phyloP scores from a whole-genome alignment of 2,113 vertebrate species.

The Trogon melanurus region DNA sequence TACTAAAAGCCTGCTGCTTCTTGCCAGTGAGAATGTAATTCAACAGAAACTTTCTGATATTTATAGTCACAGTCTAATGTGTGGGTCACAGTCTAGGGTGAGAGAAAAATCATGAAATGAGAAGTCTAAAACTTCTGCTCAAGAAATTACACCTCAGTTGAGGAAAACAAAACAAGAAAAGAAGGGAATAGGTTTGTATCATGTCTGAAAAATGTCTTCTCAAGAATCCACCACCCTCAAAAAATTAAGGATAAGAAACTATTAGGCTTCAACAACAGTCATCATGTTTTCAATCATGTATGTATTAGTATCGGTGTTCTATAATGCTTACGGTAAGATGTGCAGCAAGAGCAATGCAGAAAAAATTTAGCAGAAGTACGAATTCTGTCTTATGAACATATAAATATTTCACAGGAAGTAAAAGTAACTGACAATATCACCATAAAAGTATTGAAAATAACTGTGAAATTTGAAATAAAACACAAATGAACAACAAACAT shows the following conservation, averaged over 20 bases:
- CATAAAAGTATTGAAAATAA: not conserved
- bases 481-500: not conserved
- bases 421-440: not conserved
- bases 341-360: not conserved
- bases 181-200: accelerated
- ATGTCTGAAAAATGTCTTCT: not conserved
- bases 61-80: not conserved
- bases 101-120: not conserved
- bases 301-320: not conserved
- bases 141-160: not conserved
- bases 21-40: not conserved
- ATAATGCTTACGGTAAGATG: not conserved
- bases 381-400: not conserved
- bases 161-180: not conserved
- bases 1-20: not conserved
- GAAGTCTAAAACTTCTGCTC: not conserved
- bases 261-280: not conserved
- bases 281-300: not conserved
- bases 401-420: not conserved
- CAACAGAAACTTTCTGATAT: not conserved
- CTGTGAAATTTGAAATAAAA: not conserved
- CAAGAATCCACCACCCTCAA: not conserved
- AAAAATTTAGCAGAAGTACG: not conserved
- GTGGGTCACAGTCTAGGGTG: not conserved
- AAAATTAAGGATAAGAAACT: not conserved